Conservation (phyloP, 2,797 vertebrate species). For the Halcyon badia region DNA sequence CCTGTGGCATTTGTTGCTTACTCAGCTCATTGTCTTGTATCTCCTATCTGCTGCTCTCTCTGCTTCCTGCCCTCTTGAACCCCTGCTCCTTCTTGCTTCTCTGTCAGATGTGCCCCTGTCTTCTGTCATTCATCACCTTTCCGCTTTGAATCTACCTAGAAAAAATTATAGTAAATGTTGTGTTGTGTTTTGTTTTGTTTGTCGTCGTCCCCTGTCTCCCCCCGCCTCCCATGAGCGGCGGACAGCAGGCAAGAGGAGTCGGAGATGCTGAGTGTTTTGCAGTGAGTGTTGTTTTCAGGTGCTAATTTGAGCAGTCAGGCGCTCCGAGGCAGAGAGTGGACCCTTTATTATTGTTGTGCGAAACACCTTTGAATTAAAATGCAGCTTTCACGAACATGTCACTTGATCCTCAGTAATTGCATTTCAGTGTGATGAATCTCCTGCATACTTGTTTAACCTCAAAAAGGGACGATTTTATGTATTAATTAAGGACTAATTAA, state of each 20-base stretch:
- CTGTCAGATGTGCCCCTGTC: not conserved
- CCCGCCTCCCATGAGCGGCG: not conserved
- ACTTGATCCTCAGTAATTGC: constrained; percentile 76
- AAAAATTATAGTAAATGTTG: not conserved
- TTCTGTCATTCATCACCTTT: not conserved
- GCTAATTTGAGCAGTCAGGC: constrained; percentile 5
- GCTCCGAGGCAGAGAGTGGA: not conserved
- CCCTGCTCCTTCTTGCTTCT: not conserved
- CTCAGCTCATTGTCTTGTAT: not conserved
- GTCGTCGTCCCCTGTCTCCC: no score
- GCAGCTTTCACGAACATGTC: constrained; percentile 54
- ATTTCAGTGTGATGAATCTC: constrained; percentile 77
- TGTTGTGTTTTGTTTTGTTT: not conserved
- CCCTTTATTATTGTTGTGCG: not conserved
- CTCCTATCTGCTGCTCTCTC: not conserved
- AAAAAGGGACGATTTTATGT: constrained; percentile 79
- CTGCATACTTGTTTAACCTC: constrained; percentile 74
- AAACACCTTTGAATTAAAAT: constrained; percentile 43
- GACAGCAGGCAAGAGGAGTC: not conserved
- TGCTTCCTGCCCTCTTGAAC: not conserved
- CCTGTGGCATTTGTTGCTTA: not conserved
- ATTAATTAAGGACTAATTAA: constrained; percentile 82
- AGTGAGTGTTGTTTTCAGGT: constrained; percentile 23
- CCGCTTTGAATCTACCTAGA: not conserved
- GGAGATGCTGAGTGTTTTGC: not conserved